Base-by-base conservation (phyloP, 2,888 invertebrate species). In the Protophormia terraenovae region DNA sequence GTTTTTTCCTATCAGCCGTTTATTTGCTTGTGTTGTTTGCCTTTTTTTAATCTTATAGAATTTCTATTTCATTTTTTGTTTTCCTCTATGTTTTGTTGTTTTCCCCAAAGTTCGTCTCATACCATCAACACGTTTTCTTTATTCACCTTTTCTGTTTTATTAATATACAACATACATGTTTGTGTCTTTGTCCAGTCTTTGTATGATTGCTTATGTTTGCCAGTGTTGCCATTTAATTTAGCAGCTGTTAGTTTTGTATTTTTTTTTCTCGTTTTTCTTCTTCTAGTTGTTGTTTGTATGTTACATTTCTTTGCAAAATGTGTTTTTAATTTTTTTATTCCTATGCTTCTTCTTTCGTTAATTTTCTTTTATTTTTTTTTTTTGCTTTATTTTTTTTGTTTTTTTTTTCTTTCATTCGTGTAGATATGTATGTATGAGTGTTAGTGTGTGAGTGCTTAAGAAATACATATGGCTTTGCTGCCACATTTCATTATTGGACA, bases 51-150 rank as follows among this genome's bases (percentile, higher is more conserved):
- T 58, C 19, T 67, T 58, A 29, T 66, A 77, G 66, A 58, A 72
- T 47, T 66, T 66, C 55, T 75, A 67, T 76, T 55, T 53, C 62
- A 10, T 45, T 60, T 19, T 41, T 47, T 75, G 35, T 22, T 45
- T 29, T 58, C 41, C 32, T 16, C 45, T 67, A 47, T 76, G 35
- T 41, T 7, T 14, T 41, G 8, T n/a, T n/a, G n/a, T 76, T 60
- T 50, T 71, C 29, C 66, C 45, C n/a, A 38, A 80, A 55, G 81
- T 84, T 84, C 84, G 84, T 67, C 77, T 82, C 82, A 85, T 82
- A 85, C 84, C 84, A 64, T 84, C 80, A 80, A 85, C 84, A 85
- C 84, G 84, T 85, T 85, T 84, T 84, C 81, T 78, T 76, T 73
- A 77, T 84, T 84, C 84, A 81, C 84, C 84, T 76, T 75, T 60